Percentiles rank a stretch among this genome's conserved stretches.
These are phyloP conservation scores for Synergus itoensis DNA, from an alignment of 2,888 invertebrate genomes.

Conservation along the genomic window DNA sequence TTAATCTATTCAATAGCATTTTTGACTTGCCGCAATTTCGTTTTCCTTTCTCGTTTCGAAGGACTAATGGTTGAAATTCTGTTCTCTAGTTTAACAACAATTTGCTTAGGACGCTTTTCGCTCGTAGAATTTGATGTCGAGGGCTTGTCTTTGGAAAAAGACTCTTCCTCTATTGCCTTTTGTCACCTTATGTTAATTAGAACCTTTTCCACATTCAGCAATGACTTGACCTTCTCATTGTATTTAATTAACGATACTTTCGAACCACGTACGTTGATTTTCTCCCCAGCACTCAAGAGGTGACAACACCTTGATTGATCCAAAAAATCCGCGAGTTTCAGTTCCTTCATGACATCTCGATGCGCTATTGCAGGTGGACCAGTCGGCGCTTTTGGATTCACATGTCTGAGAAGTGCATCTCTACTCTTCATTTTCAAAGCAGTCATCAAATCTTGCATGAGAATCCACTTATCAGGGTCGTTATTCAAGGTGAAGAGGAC, in stretches of 20 bases:
- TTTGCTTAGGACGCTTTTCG: slow-evolving; percentile 23
- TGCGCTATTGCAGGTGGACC: slow-evolving; percentile 81
- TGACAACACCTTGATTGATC: slow-evolving; percentile 90
- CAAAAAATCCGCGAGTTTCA: slow-evolving; percentile 89
- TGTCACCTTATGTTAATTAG: slow-evolving; percentile 82
- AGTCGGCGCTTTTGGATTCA: slow-evolving; percentile 79
- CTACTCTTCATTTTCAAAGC: slow-evolving; percentile 89
- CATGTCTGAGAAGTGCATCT: slow-evolving; percentile 88
- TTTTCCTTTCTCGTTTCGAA: slow-evolving; percentile 35
- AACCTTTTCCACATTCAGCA: slow-evolving; percentile 89
- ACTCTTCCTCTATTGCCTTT: slow-evolving; percentile 65
- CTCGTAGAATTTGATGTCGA: slow-evolving; percentile 62
- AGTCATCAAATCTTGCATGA: slow-evolving; percentile 88
- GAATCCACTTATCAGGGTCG: slow-evolving; percentile 86
- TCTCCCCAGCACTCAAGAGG: slow-evolving; percentile 87
- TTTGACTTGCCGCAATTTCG: slow-evolving; percentile 22
- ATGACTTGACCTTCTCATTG: slow-evolving; percentile 89
- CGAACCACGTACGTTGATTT: slow-evolving; percentile 88
- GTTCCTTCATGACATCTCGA: slow-evolving; percentile 81
- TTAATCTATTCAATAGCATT: background rate
- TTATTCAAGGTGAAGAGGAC: slow-evolving; percentile 87
- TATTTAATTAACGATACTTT: slow-evolving; percentile 91
- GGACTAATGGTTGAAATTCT: slow-evolving; percentile 17
- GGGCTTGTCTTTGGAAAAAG: slow-evolving; percentile 60
- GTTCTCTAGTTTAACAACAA: slow-evolving; percentile 34